A percentile compares a stretch with the other conserved stretches of the same genome.
These are phyloP conservation scores for Achlya flavicornis DNA, from an alignment of 2,888 invertebrate species.

Conservation along the genomic window DNA sequence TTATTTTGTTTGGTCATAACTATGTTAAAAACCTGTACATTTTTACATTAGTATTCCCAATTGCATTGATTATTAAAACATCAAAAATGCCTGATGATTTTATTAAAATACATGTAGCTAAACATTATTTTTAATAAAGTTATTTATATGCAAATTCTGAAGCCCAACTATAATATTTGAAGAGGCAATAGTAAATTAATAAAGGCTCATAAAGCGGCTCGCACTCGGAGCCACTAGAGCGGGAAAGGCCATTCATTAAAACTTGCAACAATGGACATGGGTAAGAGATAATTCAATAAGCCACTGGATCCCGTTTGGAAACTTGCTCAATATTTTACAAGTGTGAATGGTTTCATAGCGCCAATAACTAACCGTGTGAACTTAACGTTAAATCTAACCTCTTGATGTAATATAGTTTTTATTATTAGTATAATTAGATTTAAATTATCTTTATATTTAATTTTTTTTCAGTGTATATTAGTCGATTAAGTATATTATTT, in stretches of 20 bases:
- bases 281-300: conserved; percentile 78
- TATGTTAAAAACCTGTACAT: too few relatives aligned
- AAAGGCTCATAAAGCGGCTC: conserved; percentile 5
- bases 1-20: too few relatives aligned
- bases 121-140: not conserved
- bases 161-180: conserved; percentile 9
- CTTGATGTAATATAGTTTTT: not conserved
- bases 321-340: conserved; percentile 60
- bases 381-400: not conserved
- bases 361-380: not conserved
- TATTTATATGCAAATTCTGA: conserved; percentile 8
- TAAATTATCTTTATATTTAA: too few relatives aligned
- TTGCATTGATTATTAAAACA: too few relatives aligned
- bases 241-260: conserved; percentile 68
- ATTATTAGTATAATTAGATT: too few relatives aligned
- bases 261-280: conserved; percentile 67
- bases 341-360: conserved; percentile 34
- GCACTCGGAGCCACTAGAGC: not conserved
- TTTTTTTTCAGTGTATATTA: too few relatives aligned
- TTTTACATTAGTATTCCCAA: too few relatives aligned
- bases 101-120: not conserved
- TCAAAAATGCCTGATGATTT: not conserved
- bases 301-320: conserved; percentile 49
- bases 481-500: too few relatives aligned
- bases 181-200: conserved; percentile 13